phyloP scores from a whole-genome alignment of 2,888 invertebrate genomes.

The Chesias legatella region DNA sequence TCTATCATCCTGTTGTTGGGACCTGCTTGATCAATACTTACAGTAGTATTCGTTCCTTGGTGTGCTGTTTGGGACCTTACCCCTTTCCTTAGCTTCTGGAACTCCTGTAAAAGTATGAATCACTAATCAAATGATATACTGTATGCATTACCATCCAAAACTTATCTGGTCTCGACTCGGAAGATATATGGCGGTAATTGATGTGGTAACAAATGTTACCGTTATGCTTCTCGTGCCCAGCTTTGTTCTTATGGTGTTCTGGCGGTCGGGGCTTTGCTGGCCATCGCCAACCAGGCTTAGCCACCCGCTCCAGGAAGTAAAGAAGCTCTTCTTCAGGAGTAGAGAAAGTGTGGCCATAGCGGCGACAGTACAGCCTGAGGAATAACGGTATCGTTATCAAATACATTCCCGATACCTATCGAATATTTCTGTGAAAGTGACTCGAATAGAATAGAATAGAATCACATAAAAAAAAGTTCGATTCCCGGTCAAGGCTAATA shows the following conservation, averaged over 20 bases:
- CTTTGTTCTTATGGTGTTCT: slow-evolving; percentile 83
- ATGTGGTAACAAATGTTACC: slow-evolving; percentile 38
- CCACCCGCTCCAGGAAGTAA: slow-evolving; percentile 89
- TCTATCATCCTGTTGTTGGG: neutral
- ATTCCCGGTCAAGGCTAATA: too few species aligned
- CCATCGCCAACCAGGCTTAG: slow-evolving; percentile 93
- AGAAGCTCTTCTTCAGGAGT: slow-evolving; percentile 88
- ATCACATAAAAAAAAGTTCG: too few species aligned
- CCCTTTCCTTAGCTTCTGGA: slow-evolving; percentile 60
- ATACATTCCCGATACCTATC: too few species aligned
- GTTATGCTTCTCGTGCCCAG: slow-evolving; percentile 64
- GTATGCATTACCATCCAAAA: too few species aligned
- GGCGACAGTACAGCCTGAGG: slow-evolving; percentile 87
- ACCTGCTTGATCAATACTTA: slow-evolving; percentile 51
- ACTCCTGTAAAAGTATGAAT: slow-evolving; percentile 44
- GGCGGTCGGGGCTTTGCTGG: slow-evolving; percentile 84
- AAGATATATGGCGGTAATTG: too few species aligned
- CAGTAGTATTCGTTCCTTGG: slow-evolving; percentile 76
- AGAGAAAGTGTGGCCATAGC: slow-evolving; percentile 84
- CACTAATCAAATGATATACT: too few species aligned
- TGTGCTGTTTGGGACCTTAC: slow-evolving; percentile 60
- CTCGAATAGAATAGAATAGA: too few species aligned
- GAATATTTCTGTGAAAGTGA: too few species aligned
- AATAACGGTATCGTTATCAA: too few species aligned
- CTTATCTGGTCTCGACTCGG: too few species aligned